Conservation (phyloP, 2,888 invertebrate species). For the Lycophotia porphyrea region DNA sequence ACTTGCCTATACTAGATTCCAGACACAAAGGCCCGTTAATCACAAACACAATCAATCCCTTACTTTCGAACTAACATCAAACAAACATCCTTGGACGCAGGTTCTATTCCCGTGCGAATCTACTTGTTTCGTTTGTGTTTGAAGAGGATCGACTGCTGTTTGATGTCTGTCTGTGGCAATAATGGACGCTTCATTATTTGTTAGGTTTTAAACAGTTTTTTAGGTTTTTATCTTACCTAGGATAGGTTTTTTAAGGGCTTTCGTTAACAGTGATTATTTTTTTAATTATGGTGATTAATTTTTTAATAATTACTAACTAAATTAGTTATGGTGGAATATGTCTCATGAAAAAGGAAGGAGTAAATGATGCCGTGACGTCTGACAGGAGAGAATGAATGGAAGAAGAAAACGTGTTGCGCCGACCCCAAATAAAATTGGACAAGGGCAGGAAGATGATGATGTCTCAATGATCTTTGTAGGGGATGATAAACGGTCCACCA, state of each 20-base stretch:
- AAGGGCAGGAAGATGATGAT: not conserved
- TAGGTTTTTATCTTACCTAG: not conserved
- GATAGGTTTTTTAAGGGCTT: not conserved
- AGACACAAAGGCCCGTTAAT: constrained; percentile 5
- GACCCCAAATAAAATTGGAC: no score
- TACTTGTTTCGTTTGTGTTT: constrained; percentile 77
- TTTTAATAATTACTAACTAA: no score
- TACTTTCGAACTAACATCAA: constrained; percentile 55
- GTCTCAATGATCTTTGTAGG: not conserved
- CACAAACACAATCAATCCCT: constrained; percentile 60
- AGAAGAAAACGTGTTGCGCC: not conserved
- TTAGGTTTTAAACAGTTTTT: constrained; percentile 47
- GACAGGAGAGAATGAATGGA: not conserved
- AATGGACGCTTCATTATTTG: constrained; percentile 71
- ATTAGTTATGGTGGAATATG: not conserved
- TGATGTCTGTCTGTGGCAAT: constrained; percentile 85
- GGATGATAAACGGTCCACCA: not conserved
- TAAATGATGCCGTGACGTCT: not conserved
- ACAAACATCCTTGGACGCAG: constrained; percentile 65
- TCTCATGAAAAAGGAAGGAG: not conserved
- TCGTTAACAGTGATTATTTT: not conserved
- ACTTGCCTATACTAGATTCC: constrained; percentile 2
- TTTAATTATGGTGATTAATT: no score
- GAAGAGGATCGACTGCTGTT: constrained; percentile 81
- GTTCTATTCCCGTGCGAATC: constrained; percentile 76